Percentiles rank a stretch among this genome's conserved stretches.
phyloP scores from a whole-genome alignment of 2,888 invertebrate genomes.

The Zonitis immaculata region DNA sequence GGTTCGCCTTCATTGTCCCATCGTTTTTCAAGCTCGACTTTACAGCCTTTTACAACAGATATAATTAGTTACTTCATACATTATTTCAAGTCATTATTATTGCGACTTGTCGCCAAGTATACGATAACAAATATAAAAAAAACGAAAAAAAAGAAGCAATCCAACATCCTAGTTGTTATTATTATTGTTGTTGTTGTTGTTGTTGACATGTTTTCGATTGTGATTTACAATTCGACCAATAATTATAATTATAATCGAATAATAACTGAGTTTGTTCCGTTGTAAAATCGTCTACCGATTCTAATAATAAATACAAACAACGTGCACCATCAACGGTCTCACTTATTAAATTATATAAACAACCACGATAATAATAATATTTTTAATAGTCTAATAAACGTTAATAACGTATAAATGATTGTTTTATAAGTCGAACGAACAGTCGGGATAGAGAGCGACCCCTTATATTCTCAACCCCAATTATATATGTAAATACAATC shows the following conservation, averaged over 20 bases:
- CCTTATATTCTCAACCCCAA: neutral
- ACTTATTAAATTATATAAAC: slow-evolving; percentile 14
- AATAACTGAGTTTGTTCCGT: neutral
- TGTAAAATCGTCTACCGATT: slow-evolving; percentile 4
- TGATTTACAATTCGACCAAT: too few relatives aligned
- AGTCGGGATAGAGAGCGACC: neutral
- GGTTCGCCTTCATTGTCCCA: slow-evolving; percentile 30
- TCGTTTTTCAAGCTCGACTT: slow-evolving; percentile 34
- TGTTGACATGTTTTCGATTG: neutral
- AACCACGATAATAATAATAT: slow-evolving; percentile 19
- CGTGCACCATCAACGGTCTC: slow-evolving; percentile 9
- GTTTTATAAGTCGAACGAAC: slow-evolving; percentile 19
- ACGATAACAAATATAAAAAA: neutral
- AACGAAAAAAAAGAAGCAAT: neutral
- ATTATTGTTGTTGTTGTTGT: neutral
- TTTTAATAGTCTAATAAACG: slow-evolving; percentile 23
- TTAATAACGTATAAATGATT: slow-evolving; percentile 19
- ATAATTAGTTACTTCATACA: slow-evolving; percentile 46
- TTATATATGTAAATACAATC: too few relatives aligned
- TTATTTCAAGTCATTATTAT: slow-evolving; percentile 32
- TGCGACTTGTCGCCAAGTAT: slow-evolving; percentile 15
- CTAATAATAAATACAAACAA: slow-evolving; percentile 7
- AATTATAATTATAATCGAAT: too few relatives aligned
- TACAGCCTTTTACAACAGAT: slow-evolving; percentile 38
- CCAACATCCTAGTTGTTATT: neutral